Evolutionary conservation across 2,797 vertebrate species (phyloP).

Genomic region (Apogon talboti): DNA sequence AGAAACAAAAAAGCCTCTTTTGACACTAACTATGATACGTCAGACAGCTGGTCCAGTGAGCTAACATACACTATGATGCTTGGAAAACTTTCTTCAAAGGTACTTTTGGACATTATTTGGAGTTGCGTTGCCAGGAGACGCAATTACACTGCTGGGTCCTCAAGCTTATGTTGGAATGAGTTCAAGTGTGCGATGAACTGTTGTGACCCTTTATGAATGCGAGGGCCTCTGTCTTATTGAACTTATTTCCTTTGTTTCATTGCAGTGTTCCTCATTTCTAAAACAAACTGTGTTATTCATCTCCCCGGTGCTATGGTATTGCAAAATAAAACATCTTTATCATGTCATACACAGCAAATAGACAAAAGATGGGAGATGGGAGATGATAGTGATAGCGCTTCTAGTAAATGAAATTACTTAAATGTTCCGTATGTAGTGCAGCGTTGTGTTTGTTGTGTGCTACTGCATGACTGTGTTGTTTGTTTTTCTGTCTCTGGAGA

Average conservation of each 20-base stretch:
- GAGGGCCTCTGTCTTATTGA: slow-evolving; percentile 64
- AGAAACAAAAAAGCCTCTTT: slow-evolving; percentile 21
- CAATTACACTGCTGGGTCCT: slow-evolving; percentile 64
- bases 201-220: slow-evolving; percentile 59
- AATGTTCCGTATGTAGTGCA: slow-evolving; percentile 29
- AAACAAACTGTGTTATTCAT: slow-evolving; percentile 46
- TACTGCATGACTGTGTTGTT: slow-evolving; percentile 64
- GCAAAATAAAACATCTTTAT: slow-evolving; percentile 28
- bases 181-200: slow-evolving; percentile 70
- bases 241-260: slow-evolving; percentile 72
- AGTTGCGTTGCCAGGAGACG: slow-evolving; percentile 70
- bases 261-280: slow-evolving; percentile 58
- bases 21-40: slow-evolving; percentile 41
- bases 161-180: slow-evolving; percentile 68
- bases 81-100: slow-evolving; percentile 70
- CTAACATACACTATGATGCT: slow-evolving; percentile 38
- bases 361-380: not conserved
- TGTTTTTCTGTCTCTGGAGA: slow-evolving; percentile 65
- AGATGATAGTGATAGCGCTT: slow-evolving; percentile 8
- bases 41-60: slow-evolving; percentile 50
- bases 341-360: slow-evolving; percentile 14
- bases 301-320: slow-evolving; percentile 7
- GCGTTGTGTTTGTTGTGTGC: slow-evolving; percentile 46
- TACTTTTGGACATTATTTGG: slow-evolving; percentile 59
- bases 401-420: slow-evolving; percentile 19